These are phyloP conservation scores for Uria aalge DNA, from an alignment of 2,113 vertebrate genomes.

Conservation along the genomic window DNA sequence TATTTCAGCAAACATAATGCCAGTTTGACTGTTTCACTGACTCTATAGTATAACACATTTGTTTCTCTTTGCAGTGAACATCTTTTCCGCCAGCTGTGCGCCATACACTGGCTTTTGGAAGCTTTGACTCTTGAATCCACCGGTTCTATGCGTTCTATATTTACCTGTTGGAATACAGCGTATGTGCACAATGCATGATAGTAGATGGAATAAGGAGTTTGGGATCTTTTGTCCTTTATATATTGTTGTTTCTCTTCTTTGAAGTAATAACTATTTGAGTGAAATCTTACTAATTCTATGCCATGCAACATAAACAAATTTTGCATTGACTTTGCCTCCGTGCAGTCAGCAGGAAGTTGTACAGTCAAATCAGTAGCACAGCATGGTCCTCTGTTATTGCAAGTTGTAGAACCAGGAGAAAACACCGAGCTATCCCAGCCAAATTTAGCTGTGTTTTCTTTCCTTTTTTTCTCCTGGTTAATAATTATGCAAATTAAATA, in stretches of 20 bases:
- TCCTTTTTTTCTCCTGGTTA: neutral
- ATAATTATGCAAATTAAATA: neutral
- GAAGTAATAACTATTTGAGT: neutral
- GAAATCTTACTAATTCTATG: neutral
- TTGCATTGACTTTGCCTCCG: neutral
- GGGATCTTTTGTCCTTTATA: neutral
- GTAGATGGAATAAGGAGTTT: neutral
- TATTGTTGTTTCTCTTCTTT: neutral
- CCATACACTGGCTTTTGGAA: constrained; percentile 79
- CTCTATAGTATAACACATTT: neutral
- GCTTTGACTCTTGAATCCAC: constrained; percentile 67
- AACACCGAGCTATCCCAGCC: neutral
- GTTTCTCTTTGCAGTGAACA: constrained; percentile 53
- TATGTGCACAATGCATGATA: neutral
- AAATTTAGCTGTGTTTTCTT: neutral
- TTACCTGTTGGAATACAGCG: constrained; percentile 76
- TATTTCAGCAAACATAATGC: neutral
- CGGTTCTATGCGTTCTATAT: constrained; percentile 58
- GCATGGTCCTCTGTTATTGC: neutral
- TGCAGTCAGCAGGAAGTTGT: neutral
- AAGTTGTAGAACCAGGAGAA: neutral
- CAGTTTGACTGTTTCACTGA: neutral
- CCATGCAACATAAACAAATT: neutral
- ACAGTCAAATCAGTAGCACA: neutral
- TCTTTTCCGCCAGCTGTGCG: constrained; percentile 78